phyloP scores from a whole-genome alignment of 53 echinoderm and acorn worm species.

The Apostichopus leukothele region DNA sequence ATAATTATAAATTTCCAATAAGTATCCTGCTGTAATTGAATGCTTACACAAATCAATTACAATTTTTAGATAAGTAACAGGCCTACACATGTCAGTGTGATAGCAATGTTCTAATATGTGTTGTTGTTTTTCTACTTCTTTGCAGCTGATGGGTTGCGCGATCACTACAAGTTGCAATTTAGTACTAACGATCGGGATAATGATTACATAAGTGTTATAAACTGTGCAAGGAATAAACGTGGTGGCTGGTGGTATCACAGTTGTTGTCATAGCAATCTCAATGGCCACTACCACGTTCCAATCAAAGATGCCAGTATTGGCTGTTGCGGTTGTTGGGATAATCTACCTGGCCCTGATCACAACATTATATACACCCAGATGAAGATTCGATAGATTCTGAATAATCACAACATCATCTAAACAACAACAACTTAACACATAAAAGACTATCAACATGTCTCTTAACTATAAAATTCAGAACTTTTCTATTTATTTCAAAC shows the following conservation, averaged over 20 bases:
- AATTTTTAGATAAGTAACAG: no score
- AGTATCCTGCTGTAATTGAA: no score
- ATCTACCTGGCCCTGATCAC: neutral
- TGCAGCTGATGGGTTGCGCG: neutral
- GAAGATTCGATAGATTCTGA: neutral
- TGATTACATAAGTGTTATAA: neutral
- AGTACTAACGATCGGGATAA: neutral
- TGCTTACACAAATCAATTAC: no score
- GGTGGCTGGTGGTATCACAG: neutral
- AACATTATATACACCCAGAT: slow-evolving; percentile 16
- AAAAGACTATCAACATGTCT: no score
- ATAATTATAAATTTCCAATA: no score
- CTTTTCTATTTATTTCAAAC: no score
- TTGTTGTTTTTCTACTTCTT: no score
- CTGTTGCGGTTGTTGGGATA: neutral
- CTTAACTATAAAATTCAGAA: no score
- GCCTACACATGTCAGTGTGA: no score
- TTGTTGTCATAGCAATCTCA: neutral
- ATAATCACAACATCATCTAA: no score
- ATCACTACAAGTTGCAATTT: neutral
- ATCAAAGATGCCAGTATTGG: neutral
- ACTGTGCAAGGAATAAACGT: neutral
- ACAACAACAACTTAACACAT: no score
- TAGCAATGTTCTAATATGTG: no score
- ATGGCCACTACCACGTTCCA: neutral